Conservation (phyloP, 2,797 vertebrate genomes). For the Anisognathus igniventris region DNA sequence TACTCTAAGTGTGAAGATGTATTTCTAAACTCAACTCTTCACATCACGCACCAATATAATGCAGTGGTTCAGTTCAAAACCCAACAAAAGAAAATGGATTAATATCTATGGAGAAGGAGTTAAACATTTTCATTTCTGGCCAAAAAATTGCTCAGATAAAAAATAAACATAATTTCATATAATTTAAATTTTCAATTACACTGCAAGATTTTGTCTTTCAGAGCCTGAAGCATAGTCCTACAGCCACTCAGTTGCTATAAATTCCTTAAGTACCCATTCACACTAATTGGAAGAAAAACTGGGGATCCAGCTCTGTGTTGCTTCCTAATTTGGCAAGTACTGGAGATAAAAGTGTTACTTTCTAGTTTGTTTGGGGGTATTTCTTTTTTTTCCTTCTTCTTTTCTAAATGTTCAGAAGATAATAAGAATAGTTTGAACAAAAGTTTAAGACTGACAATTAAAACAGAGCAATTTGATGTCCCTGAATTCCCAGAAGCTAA, state of each 20-base stretch:
- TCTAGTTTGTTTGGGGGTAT: not conserved
- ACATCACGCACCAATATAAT: not conserved
- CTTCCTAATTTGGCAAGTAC: not conserved
- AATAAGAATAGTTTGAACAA: not conserved
- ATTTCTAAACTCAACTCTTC: not conserved
- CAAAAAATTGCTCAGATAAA: not conserved
- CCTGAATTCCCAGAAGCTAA: not conserved
- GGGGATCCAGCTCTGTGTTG: not conserved
- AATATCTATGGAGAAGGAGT: not conserved
- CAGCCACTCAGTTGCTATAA: not conserved
- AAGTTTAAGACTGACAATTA: not conserved
- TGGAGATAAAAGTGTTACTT: not conserved
- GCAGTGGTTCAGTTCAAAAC: not conserved
- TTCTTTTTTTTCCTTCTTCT: not conserved
- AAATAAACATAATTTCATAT: not conserved
- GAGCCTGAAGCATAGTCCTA: not conserved
- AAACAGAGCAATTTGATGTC: not conserved
- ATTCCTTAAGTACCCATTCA: not conserved
- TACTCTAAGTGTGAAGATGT: not conserved
- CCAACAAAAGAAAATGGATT: not conserved
- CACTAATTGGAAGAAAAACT: not conserved
- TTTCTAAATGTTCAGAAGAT: not conserved
- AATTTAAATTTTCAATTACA: not conserved
- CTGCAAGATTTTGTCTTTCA: not conserved
- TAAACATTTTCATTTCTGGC: not conserved